phyloP scores from a whole-genome alignment of 2,888 invertebrate species.

The Rhodophaea formosa region DNA sequence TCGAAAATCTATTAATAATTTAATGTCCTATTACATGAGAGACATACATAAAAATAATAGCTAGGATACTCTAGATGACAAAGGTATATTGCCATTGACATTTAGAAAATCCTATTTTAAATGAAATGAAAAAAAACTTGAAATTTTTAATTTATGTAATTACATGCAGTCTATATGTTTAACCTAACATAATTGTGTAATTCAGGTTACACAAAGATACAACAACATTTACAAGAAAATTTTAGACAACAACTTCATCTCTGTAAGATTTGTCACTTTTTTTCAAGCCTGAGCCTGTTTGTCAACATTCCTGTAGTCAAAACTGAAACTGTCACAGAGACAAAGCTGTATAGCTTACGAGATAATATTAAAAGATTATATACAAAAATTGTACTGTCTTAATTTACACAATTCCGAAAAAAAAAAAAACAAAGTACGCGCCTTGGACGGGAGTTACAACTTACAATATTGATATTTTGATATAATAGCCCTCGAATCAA shows the following conservation, averaged over 20 bases:
- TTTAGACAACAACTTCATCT: neutral
- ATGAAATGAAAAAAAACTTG: neutral
- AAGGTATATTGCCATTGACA: conserved; percentile 6
- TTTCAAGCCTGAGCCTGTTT: neutral
- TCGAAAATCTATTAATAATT: neutral
- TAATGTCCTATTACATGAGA: neutral
- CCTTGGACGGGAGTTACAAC: conserved; percentile 62
- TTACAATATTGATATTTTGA: conserved; percentile 33
- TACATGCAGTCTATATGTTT: neutral
- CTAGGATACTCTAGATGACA: conserved; percentile 11
- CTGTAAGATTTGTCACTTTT: neutral
- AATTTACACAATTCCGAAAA: conserved; percentile 36
- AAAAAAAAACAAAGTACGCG: conserved; percentile 41
- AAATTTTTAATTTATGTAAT: neutral
- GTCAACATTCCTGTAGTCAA: neutral
- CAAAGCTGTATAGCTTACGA: conserved; percentile 7
- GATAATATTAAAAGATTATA: conserved; percentile 26
- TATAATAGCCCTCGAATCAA: conserved; percentile 31
- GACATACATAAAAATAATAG: neutral
- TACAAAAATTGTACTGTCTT: conserved; percentile 43
- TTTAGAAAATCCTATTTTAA: conserved; percentile 4
- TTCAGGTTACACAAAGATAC: neutral
- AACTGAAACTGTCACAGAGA: conserved; percentile 7
- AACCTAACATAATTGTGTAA: neutral
- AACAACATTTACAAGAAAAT: conserved; percentile 1